phyloP scores from a whole-genome alignment of 2,888 invertebrate species.

The Zaprionus obscuricornis region DNA sequence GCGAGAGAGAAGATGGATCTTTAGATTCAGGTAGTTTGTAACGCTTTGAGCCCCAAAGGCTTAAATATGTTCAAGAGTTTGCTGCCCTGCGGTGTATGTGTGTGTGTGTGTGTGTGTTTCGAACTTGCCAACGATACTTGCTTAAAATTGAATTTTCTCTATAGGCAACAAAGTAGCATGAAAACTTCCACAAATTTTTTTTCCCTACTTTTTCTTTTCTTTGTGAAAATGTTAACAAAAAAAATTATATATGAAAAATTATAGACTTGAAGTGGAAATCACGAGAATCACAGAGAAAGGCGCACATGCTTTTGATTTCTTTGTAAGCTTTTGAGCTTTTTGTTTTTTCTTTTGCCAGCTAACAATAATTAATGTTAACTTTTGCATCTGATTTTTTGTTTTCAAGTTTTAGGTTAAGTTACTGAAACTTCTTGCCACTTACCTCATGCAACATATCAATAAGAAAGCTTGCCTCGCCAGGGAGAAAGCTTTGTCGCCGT shows the following conservation, averaged over 20 bases:
- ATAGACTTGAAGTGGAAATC: constrained; percentile 19
- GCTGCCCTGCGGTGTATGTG: too few relatives aligned
- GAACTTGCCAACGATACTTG: constrained; percentile 16
- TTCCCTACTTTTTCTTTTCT: too few relatives aligned
- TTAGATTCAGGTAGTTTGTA: constrained; percentile 36
- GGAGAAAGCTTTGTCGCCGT: constrained; percentile 80
- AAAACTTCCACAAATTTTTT: too few relatives aligned
- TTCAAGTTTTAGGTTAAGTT: too few relatives aligned
- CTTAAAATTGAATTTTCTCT: constrained; percentile 48
- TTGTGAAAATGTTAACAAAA: too few relatives aligned
- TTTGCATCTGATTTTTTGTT: not conserved
- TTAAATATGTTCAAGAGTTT: constrained; percentile 50
- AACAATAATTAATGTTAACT: too few relatives aligned
- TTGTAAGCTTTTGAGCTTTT: constrained; percentile 2
- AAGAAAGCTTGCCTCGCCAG: constrained; percentile 83
- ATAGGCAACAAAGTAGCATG: too few relatives aligned
- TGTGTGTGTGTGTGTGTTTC: too few relatives aligned
- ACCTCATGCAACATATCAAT: constrained; percentile 83
- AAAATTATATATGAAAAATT: constrained; percentile 10
- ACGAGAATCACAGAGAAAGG: constrained; percentile 12
- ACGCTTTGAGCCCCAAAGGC: constrained; percentile 41
- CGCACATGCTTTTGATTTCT: too few relatives aligned
- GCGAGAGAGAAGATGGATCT: constrained; percentile 11
- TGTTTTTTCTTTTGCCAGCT: too few relatives aligned
- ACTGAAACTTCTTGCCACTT: constrained; percentile 48